phyloP scores from a whole-genome alignment of 1,140 invertebrate genomes.

The Nymphalis io region DNA sequence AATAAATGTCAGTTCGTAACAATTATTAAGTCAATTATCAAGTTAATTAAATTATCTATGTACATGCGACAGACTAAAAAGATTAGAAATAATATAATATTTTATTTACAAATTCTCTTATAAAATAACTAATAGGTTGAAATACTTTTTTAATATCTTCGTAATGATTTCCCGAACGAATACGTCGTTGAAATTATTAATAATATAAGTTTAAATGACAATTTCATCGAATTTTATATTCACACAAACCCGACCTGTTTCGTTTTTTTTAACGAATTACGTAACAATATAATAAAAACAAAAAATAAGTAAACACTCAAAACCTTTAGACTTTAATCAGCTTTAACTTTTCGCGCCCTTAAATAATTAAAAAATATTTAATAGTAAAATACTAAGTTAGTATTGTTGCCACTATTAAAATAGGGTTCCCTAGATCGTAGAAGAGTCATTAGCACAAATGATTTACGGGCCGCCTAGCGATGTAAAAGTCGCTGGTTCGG shows the following conservation, averaged over 20 bases:
- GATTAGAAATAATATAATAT: background rate
- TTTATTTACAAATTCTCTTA: background rate
- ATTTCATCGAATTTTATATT: background rate
- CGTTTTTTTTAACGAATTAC: background rate
- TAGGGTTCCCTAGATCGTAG: too few relatives aligned
- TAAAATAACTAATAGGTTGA: background rate
- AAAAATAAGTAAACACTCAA: background rate
- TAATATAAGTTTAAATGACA: background rate
- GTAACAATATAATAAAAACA: background rate
- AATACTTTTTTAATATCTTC: background rate
- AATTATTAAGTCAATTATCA: conserved; percentile 3
- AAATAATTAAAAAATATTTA: too few relatives aligned
- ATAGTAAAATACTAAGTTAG: too few relatives aligned
- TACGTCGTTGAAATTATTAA: too few relatives aligned
- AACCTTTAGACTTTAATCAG: background rate
- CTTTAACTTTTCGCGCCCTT: too few relatives aligned
- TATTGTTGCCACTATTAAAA: too few relatives aligned
- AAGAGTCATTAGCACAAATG: too few relatives aligned
- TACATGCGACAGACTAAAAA: background rate
- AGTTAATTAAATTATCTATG: background rate
- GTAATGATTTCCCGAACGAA: too few relatives aligned
- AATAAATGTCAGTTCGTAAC: conserved; percentile 6
- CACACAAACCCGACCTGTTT: conserved; percentile 10
- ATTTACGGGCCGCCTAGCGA: too few relatives aligned
- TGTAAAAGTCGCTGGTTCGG: too few relatives aligned